Evolutionary conservation across 2,888 invertebrate species (phyloP), one percentile per base, ranked within the genome.

Genomic region (Lucinisca nassula): DNA sequence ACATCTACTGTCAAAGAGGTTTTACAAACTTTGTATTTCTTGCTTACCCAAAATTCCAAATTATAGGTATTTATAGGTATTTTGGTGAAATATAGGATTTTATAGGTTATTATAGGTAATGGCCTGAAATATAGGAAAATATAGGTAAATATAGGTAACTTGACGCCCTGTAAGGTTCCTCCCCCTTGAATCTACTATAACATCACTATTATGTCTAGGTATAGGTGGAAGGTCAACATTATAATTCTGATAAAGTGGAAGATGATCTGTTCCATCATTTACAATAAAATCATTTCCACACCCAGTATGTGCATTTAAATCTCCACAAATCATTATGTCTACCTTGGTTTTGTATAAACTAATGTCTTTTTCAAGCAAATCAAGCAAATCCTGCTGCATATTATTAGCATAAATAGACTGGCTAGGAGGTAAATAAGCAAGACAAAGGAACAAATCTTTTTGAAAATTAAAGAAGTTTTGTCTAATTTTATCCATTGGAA

Each of bases 371-470:
- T 55, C 55, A 55, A 55, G 17, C n/a, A 55, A 55, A 21, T 55
- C 55, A 12, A 55, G 55, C n/a, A 55, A 21, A n/a, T 55, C 55
- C 58, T 75, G 27, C n/a, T 74, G 32, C 61, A 67, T 55, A 17
- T 79, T 79, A 10, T 61, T 40, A 40, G 45, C n/a, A 40, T 61
- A 49, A 8, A 45, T 40, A 55, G 83, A 84, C 24, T 78, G 51
- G 17, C 27, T 30, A 17, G 75, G 70, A 24, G 84, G 74, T 21
- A 74, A 49, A 30, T 79, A 79, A 24, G 55, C 61, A 21, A 67
- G 32, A 79, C 79, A 79, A 45, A 84, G 35, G 40, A 61, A 84
- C 35, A 84, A n/a, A 21, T 84, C 84, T 45, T 61, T 37, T 74
- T 45, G 24, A n/a, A 84, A 32, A 49, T 58, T 17, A 37, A 84